A percentile compares a stretch with the other conserved stretches of the same genome.
Evolutionary conservation across 2,797 vertebrate species (phyloP).

Genomic region (Picus viridis): DNA sequence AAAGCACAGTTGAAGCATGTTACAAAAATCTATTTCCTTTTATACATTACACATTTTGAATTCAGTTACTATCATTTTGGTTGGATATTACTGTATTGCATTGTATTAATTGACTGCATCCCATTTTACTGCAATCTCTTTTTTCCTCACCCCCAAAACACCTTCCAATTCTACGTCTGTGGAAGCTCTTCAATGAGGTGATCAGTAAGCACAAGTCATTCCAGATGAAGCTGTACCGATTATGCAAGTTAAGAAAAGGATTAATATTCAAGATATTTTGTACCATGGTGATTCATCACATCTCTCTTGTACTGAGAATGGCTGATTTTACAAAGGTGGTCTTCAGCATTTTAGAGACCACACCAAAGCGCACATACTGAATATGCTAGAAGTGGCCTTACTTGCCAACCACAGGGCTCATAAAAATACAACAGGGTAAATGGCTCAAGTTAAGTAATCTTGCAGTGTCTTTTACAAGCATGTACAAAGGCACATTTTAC

Average conservation of each 20-base stretch:
- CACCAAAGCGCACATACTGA: neutral
- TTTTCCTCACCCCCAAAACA: neutral
- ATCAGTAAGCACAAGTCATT: neutral
- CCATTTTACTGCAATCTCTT: neutral
- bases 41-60: neutral
- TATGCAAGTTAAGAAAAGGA: neutral
- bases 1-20: fast-evolving
- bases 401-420: neutral
- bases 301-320: neutral
- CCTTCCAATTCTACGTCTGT: neutral
- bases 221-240: neutral
- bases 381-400: neutral
- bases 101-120: neutral
- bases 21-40: neutral
- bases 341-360: neutral
- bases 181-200: neutral
- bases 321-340: neutral
- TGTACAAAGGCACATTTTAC: neutral
- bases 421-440: neutral
- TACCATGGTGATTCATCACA: neutral
- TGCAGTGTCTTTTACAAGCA: neutral
- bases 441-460: neutral
- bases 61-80: neutral
- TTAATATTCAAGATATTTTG: neutral
- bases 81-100: neutral